Conservation (phyloP, 2,888 invertebrate species). For the Punctoribates punctum region DNA sequence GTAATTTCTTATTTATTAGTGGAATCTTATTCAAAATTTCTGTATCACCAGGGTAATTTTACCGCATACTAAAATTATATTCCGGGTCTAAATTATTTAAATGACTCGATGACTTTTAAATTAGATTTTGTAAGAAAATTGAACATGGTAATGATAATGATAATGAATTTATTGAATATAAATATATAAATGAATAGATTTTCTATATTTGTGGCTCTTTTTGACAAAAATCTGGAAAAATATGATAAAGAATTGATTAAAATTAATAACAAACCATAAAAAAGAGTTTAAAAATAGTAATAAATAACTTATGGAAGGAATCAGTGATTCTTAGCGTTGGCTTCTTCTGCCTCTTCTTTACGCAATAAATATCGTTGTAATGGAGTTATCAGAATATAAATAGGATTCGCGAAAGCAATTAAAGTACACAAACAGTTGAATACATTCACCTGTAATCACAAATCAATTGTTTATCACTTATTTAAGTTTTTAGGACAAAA, state of each 20-base stretch:
- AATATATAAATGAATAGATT: no score
- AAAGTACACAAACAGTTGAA: conserved; percentile 46
- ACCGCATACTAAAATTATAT: no score
- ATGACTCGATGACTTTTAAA: no score
- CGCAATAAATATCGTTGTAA: conserved; percentile 45
- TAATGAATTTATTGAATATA: neutral
- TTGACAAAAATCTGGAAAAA: no score
- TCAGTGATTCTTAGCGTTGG: neutral
- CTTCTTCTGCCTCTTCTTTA: conserved; percentile 50
- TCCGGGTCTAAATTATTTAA: no score
- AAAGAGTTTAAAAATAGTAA: neutral
- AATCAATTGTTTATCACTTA: neutral
- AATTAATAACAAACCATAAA: neutral
- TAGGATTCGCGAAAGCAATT: conserved; percentile 47
- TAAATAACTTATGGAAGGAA: neutral
- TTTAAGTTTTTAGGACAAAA: neutral
- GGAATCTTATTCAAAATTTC: no score
- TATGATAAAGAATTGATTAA: neutral
- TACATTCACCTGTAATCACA: conserved; percentile 46
- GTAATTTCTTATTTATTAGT: no score
- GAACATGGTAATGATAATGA: no score
- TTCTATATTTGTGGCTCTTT: no score
- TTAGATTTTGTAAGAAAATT: no score
- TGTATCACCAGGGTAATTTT: no score
- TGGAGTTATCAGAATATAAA: conserved; percentile 46